Base-by-base conservation (phyloP, 2,113 vertebrate species). In the Toxotes chatareus region DNA sequence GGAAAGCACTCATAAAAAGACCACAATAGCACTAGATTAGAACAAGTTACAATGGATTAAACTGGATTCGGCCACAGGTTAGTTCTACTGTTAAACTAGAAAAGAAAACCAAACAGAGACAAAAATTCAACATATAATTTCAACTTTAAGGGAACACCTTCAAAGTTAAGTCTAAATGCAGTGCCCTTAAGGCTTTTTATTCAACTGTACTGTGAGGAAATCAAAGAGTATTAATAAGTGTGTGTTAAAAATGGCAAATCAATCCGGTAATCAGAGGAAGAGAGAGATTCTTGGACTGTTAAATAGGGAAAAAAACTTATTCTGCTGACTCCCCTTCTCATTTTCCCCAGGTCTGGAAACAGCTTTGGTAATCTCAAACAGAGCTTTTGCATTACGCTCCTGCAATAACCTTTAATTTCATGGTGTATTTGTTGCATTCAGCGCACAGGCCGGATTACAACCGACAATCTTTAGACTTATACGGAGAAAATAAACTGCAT, bases 331-430 rank as follows among this genome's bases (percentile, higher is more conserved):
- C 65, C 31, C 69, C 68, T 51, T 68, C 63, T 67, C 49, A 60
- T 79, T 74, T 67, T 75, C 62, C 7, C 55, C 75, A 89, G 83
- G 82, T 88, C 86, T 81, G 72, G 84, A 90, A 85, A 89, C 79
- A 91, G 88, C 85, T 72, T 76, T 57, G 12, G 66, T 92, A 84
- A 88, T 89, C 90, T 87, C 46, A 5, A 82, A 76, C 88, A 74
- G 85, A 76, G 90, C 83, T 83, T 91, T 87, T 83, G 83, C 88
- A 92, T 88, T 89, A 90, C 73, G 76, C 89, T 88, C 55, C 74
- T 79, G 88, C 90, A 93, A 93, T 91, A 95, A 94, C 93, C 92
- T 93, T 92, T 94, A 92, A 95, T 95, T 95, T 95, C 94, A 95
- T 88, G 92, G 86, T 92, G 86, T 94, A 94, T 95, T 95, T 95